Conservation (phyloP, 2,888 invertebrate genomes). For the Ichneumoninae sp. region DNA sequence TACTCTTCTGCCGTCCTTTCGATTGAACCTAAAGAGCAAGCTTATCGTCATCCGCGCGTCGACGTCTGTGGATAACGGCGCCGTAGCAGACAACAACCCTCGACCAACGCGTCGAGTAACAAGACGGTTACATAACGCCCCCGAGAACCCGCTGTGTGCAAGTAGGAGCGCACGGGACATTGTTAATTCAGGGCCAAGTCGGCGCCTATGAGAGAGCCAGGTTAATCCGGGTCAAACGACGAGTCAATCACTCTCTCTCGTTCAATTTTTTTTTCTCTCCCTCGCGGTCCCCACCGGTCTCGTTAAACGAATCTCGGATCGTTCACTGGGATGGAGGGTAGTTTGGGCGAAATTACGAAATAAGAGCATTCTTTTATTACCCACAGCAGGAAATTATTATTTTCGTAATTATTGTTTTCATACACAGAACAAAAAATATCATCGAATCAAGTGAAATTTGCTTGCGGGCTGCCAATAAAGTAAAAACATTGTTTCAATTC, state of each 20-base stretch:
- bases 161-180: conserved; percentile 16
- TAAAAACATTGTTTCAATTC: too few relatives aligned
- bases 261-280: conserved; percentile 33
- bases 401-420: too few relatives aligned
- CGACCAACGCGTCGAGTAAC: neutral
- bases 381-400: too few relatives aligned
- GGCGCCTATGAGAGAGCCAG: conserved; percentile 45
- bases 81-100: neutral
- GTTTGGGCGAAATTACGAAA: too few relatives aligned
- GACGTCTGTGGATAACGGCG: neutral
- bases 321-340: too few relatives aligned
- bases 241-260: conserved; percentile 2
- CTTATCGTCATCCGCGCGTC: neutral
- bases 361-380: too few relatives aligned
- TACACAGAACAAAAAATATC: too few relatives aligned
- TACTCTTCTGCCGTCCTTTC: neutral
- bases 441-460: too few relatives aligned
- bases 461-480: too few relatives aligned
- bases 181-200: conserved; percentile 58
- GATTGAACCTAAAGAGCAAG: neutral
- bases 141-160: neutral
- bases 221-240: conserved; percentile 64
- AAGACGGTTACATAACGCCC: conserved; percentile 32
- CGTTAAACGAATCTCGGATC: too few relatives aligned
- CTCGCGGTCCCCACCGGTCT: neutral